Base-by-base conservation (phyloP, 92 coral and sea anemone species). In the Phenganax stokvisi region DNA sequence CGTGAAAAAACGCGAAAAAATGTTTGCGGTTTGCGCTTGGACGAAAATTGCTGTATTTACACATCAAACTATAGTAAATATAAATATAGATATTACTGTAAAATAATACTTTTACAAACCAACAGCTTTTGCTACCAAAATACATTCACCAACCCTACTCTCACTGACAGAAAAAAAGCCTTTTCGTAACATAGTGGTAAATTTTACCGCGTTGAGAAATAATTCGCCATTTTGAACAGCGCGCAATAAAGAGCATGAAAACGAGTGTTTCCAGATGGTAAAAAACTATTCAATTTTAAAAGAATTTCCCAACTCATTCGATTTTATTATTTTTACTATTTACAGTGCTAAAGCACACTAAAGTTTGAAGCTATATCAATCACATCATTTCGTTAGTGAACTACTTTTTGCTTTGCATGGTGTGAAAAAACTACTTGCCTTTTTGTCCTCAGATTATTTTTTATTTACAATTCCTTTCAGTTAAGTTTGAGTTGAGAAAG, bases 81-180 rank as follows among this genome's bases (percentile, higher is more conserved):
- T 8, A 62, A 62, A 62, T 8, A 17, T 8, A 62, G 8, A 62
- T 15, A 7, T 9, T 15, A 20, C 25, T 20, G 25, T 20, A 3
- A 15, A 0, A 62, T 11, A 64, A 20, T 20, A 20, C 25, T 2
- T 8, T 10, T 64, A 64, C 70, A 20, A 64, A 64, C 70, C 70
- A 20, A 64, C 17, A 64, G 37, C 70, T 28, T 64, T 64, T 17
- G 70, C 70, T 4, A 64, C 70, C 70, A 64, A 64, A 64, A 64
- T 12, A 64, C 70, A 64, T 64, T 64, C 70, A 64, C 37, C 30
- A 12, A 37, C 7, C 9, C 30, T 25, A 7, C 70, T 25, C 12
- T 64, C 70, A 11, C 20, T 64, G 37, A 64, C 37, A 7, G 70
- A 25, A 11, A 64, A 10, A 17, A 64, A 64, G 10, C 70, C 11